Conservation (phyloP, 2,113 vertebrate genomes). For the Nerophis ophidion region DNA sequence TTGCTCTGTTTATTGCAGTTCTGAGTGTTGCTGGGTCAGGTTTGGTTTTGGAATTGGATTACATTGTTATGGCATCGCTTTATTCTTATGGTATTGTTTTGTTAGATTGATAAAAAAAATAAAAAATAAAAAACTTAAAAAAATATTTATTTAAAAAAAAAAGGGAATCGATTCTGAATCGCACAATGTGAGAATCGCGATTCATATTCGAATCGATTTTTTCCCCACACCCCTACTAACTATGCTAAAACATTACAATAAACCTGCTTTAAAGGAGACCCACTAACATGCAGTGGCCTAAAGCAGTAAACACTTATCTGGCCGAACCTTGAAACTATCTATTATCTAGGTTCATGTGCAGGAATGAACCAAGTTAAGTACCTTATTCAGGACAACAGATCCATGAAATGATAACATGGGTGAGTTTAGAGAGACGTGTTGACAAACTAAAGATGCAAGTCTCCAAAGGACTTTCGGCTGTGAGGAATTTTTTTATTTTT, state of each 20-base stretch:
- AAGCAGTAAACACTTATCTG: conserved; percentile 42
- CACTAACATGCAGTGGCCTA: conserved; percentile 1
- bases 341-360: background rate
- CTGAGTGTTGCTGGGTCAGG: too few relatives aligned
- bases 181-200: too few relatives aligned
- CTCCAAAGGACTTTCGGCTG: background rate
- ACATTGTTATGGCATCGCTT: too few relatives aligned
- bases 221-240: too few relatives aligned
- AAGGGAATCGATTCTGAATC: too few relatives aligned
- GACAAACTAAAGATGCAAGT: background rate
- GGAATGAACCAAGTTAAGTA: background rate
- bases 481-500: background rate
- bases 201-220: too few relatives aligned
- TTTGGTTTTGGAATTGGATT: too few relatives aligned
- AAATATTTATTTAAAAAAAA: too few relatives aligned
- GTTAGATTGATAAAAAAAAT: too few relatives aligned
- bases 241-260: background rate
- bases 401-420: background rate
- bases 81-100: too few relatives aligned
- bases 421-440: background rate
- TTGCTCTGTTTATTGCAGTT: too few relatives aligned
- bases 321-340: conserved; percentile 32
- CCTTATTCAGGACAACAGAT: background rate
- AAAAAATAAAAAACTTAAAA: too few relatives aligned
- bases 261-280: conserved; percentile 1